Evolutionary conservation across 2,888 invertebrate genomes (phyloP).

Genomic region (Dryobota labecula): DNA sequence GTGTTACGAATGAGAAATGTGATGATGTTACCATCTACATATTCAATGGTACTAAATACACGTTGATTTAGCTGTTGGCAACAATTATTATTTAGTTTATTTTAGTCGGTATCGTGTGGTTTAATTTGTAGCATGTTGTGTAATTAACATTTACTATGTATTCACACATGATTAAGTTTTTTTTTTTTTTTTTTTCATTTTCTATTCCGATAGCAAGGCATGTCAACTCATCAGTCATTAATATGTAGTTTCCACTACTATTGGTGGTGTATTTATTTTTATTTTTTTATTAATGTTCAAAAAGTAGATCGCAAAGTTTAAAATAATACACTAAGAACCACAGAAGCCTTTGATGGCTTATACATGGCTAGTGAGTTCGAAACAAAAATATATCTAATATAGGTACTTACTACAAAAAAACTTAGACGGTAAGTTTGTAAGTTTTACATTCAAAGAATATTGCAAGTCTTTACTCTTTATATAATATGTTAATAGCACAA

Average conservation of each 20-base stretch:
- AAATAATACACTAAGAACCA: no score
- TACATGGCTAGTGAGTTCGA: no score
- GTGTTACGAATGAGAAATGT: constrained; percentile 84
- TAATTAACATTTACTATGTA: constrained; percentile 42
- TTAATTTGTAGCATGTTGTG: constrained; percentile 42
- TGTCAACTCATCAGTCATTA: constrained; percentile 17
- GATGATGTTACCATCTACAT: constrained; percentile 77
- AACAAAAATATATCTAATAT: no score
- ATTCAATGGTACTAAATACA: constrained; percentile 72
- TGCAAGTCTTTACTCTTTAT: no score
- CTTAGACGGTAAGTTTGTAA: no score
- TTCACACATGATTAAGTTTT: constrained; percentile 15
- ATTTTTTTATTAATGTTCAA: no score
- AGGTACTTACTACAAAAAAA: no score
- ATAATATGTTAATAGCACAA: no score
- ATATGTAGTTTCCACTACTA: constrained; percentile 17
- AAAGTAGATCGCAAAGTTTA: no score
- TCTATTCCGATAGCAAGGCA: background rate
- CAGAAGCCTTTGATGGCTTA: no score
- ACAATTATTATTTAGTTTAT: constrained; percentile 55
- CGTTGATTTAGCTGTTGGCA: constrained; percentile 63
- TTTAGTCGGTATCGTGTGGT: constrained; percentile 30
- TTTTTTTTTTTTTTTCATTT: constrained; percentile 1
- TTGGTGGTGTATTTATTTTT: background rate
- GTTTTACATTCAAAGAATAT: no score